Conservation (phyloP, 2,888 invertebrate species). For the Abrostola triplasia region DNA sequence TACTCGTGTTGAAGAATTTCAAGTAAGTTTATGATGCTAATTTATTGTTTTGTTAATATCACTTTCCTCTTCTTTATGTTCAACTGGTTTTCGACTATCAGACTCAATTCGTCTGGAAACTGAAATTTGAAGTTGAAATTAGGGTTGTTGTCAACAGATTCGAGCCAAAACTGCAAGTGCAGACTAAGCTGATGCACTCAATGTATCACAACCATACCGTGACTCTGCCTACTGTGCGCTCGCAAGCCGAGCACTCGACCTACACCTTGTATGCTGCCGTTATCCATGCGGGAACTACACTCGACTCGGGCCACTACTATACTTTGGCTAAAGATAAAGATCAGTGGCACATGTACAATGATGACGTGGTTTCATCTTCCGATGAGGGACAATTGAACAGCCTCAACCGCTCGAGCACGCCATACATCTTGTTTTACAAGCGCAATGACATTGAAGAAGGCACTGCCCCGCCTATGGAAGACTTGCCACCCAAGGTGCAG, state of each 20-base stretch:
- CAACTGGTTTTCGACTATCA: constrained; percentile 12
- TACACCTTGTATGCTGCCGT: constrained; percentile 95
- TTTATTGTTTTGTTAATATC: constrained; percentile 1
- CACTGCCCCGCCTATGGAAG: constrained; percentile 68
- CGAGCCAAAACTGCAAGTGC: constrained; percentile 87
- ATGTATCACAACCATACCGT: constrained; percentile 89
- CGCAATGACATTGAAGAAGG: constrained; percentile 82
- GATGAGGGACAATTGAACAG: constrained; percentile 89
- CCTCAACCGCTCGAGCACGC: constrained; percentile 92
- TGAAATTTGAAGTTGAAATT: constrained; percentile 23
- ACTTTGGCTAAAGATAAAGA: constrained; percentile 92
- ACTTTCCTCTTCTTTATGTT: constrained; percentile 27
- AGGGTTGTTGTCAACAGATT: constrained; percentile 65
- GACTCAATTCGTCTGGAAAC: neutral
- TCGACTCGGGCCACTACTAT: constrained; percentile 96
- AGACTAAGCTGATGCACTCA: constrained; percentile 94
- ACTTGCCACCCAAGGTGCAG: constrained; percentile 72
- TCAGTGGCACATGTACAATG: constrained; percentile 94
- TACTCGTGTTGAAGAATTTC: constrained; percentile 94
- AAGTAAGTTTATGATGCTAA: constrained; percentile 70
- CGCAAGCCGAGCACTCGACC: constrained; percentile 72
- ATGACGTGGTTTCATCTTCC: constrained; percentile 90
- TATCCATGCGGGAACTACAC: constrained; percentile 94
- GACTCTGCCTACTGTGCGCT: constrained; percentile 79
- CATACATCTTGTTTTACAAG: constrained; percentile 94